Evolutionary conservation across 2,113 vertebrate species (phyloP).

Genomic region (Paramormyrops kingsleyae): DNA sequence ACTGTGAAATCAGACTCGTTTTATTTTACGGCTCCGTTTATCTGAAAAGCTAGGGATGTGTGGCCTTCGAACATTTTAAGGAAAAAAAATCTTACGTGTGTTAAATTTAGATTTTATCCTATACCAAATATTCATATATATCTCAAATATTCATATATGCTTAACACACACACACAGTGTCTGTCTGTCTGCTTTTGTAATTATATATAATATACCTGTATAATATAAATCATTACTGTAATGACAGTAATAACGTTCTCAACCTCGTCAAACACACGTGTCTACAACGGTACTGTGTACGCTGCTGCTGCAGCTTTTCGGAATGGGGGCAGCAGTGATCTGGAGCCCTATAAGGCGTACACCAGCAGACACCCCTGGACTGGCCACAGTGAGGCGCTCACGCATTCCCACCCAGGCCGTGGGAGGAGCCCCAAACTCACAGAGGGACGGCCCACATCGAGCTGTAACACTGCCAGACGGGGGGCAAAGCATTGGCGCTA

Average conservation of each 20-base stretch:
- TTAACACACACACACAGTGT: not conserved
- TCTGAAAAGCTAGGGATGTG: not conserved
- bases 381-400: not conserved
- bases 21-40: not conserved
- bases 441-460: too few species aligned
- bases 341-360: not conserved
- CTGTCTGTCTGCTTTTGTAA: not conserved
- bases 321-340: not conserved
- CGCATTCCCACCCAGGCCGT: not conserved
- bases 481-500: too few species aligned
- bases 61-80: not conserved
- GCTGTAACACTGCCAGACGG: too few species aligned
- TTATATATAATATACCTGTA: not conserved
- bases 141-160: not conserved
- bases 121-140: not conserved
- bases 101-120: not conserved
- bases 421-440: too few species aligned
- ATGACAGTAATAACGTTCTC: not conserved
- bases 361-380: not conserved
- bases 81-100: constrained; percentile 13
- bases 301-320: not conserved
- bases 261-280: not conserved
- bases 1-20: not conserved
- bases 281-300: not conserved
- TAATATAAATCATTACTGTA: not conserved